These are phyloP conservation scores for Nycticebus coucang DNA, from an alignment of 2,113 vertebrate genomes.

Conservation along the genomic window DNA sequence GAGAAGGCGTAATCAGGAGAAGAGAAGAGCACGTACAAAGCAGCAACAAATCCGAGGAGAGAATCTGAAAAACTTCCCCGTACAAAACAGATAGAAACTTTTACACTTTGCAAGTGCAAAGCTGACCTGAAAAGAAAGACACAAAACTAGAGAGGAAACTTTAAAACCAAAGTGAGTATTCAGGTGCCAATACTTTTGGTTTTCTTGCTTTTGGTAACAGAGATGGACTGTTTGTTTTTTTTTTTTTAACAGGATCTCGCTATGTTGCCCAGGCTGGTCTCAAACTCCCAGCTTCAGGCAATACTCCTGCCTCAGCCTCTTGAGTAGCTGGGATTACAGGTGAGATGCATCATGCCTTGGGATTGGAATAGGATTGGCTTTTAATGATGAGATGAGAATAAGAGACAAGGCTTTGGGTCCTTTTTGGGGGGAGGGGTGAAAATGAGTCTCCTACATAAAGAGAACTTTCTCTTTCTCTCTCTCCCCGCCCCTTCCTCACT, in stretches of 20 bases:
- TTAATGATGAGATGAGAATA: not conserved
- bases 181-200: not conserved
- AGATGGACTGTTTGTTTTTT: not conserved
- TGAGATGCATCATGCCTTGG: no score
- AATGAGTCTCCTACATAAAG: not conserved
- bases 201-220: not conserved
- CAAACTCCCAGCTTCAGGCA: no score
- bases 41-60: not conserved
- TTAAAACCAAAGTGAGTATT: not conserved
- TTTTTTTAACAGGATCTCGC: no score
- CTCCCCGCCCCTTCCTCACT: not conserved
- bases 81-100: not conserved
- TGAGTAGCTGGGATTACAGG: no score
- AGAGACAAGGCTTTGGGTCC: not conserved
- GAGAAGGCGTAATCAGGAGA: not conserved
- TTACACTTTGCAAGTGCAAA: not conserved
- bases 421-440: not conserved
- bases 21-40: not conserved
- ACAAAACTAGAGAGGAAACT: not conserved
- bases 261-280: no score
- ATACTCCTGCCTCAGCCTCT: no score
- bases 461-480: not conserved
- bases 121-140: not conserved
- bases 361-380: not conserved
- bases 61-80: not conserved